Base-by-base conservation (phyloP, 1,140 invertebrate species). In the Lucilia sericata region DNA sequence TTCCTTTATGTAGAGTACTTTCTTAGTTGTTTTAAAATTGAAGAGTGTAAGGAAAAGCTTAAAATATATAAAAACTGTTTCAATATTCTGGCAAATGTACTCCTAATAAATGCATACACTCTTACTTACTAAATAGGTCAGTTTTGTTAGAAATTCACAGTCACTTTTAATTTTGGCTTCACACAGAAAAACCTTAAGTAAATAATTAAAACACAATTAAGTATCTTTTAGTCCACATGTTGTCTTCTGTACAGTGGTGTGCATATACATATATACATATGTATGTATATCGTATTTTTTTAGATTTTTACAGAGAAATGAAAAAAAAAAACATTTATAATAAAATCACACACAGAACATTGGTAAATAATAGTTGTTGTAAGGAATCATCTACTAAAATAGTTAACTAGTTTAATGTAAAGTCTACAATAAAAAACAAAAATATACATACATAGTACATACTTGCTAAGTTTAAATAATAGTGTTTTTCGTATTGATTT, bases 171-270 rank as follows among this genome's bases (percentile, higher is more conserved):
- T 70, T 65, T 70, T 70, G n/a, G 65, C n/a, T 12, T 70, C 9
- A 19, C 1, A 70, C 19, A 70, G 17, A 70, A 19, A 70, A 21
- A 25, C 65, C 65, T 21, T 5, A 70, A 70, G 65, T 70, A 21
- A 70, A 70, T 70, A 70, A 21, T 70, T 70, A 70, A 70, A 70
- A 70, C 65, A 19, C 65, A 70, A 70, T 70, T 25, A 70, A 70
- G 65, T 70, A 70, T 70, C 21, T 70, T 70, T 70, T 8, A 2
- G 60, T 70, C 19, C 8, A 70, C 19, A 21, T 70, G 17, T 21
- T 70, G n/a, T 70, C 5, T 70, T 70, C 5, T 70, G 19, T 70
- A 17, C 60, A 21, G 60, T 70, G 19, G 60, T 70, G 19, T n/a
- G n/a, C n/a, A n/a, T n/a, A n/a, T n/a, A n/a, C n/a, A n/a, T n/a